Percentiles rank a stretch among this genome's conserved stretches.
Conservation (phyloP, 2,888 invertebrate genomes). For the Allacma fusca region DNA sequence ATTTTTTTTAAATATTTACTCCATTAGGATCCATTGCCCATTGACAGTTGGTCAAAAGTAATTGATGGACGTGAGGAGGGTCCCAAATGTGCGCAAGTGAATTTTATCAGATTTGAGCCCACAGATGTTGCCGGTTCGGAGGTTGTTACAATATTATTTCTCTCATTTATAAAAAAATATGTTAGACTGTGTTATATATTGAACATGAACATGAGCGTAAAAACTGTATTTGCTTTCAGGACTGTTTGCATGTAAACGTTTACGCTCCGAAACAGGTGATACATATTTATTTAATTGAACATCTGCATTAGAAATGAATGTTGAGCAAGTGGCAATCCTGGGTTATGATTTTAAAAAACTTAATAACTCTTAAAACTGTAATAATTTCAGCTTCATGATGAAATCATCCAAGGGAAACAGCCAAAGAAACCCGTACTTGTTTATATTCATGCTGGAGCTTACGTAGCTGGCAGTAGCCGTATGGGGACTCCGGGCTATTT, state of each 20-base stretch:
- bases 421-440: background rate
- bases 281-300: background rate
- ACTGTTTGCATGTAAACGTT: background rate
- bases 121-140: too few species aligned
- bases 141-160: background rate
- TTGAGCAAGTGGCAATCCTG: too few species aligned
- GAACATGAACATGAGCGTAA: background rate
- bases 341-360: too few species aligned
- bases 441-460: slow-evolving; percentile 20
- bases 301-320: background rate
- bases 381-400: background rate
- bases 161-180: too few species aligned
- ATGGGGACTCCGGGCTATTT: background rate
- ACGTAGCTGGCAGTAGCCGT: background rate
- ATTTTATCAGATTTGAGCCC: too few species aligned
- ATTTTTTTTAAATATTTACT: background rate
- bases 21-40: slow-evolving; percentile 9
- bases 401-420: background rate
- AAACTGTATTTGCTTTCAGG: background rate
- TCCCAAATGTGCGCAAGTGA: background rate
- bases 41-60: slow-evolving; percentile 5
- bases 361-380: too few species aligned
- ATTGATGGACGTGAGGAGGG: background rate
- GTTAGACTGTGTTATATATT: too few species aligned
- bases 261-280: background rate